Base-by-base conservation (phyloP, 2,797 vertebrate genomes). In the Myotis daubentonii region DNA sequence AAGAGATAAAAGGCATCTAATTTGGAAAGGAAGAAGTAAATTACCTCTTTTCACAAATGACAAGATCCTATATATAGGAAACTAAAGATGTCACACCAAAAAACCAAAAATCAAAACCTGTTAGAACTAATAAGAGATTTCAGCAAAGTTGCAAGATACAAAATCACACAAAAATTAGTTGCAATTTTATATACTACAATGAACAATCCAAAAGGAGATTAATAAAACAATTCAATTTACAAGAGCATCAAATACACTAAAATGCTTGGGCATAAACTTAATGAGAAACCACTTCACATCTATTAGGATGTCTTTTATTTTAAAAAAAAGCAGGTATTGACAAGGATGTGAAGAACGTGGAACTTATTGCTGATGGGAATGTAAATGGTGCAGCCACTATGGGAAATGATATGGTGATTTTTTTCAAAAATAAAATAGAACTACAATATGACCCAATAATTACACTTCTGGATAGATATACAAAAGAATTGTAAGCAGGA, bases 11-110 rank as follows among this genome's bases (percentile, higher is more conserved):
- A 55, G 23, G 20, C 22, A 80, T 80, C 30, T 16, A 57, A 65
- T 74, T 30, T 65, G 51, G 19, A 93, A 87, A 72, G 60, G 81
- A 93, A 75, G 30, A 85, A 88, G 19, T 44, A 76, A 81, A 70
- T 33, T 25, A 70, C 47, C 25, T 85, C n/a, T 57, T 25, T 88
- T 70, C 12, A 10, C 55, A 93, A 87, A 44, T 51, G 23, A 89
- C 51, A 93, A 60, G 78, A 70, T 75, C 44, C n/a, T 80, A 8
- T n/a, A 87, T 16, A 11, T 22, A 87, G 72, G 86, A 80, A 88
- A 89, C 11, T 89, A 38, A 89, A 87, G 38, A 80, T 53, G 41
- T 55, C 22, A 75, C 19, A 38, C 44, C 62, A 15, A 88, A n/a
- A 23, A 57, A 23, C 25, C 0, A 25, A 57, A 57, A 57, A 57